Evolutionary conservation across 2,113 vertebrate species (phyloP), one percentile per base, ranked within the genome.

Genomic region (Oreochromis niloticus): DNA sequence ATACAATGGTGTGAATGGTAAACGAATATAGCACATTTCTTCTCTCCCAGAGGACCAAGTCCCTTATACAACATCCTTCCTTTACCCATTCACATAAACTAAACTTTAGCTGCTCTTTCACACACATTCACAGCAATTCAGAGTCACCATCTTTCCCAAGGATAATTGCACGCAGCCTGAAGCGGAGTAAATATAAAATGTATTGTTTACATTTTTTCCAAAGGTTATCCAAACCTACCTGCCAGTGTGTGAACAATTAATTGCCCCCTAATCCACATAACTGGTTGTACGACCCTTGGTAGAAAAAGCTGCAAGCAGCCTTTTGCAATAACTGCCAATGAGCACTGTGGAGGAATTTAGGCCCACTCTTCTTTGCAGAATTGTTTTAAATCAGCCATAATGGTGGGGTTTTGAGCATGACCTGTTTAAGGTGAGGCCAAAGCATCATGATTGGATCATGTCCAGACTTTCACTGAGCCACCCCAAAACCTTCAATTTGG

Each of bases 161-260:
- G 59, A 34, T 0, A 63, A 63, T 63, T 63, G 59, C 41, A 41
- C 11, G 2, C 10, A 41, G 41, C 5, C 9, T 11, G 30, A 61
- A 61, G 27, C 3, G 0, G 8, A 4, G 59, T 1, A 19, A 34
- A 63, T 63, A 63, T 0, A 63, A 63, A 0, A 34, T 19, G 57
- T 0, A 63, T 19, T 63, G 0, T 57, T 56, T 7, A 7, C 4
- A 27, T 56, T 56, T 4, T 61, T 34, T 63, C 30, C 30, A 61
- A 61, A 61, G 19, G 16, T 63, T 34, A 63, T 30, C 27, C 27
- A 63, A 63, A 34, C 30, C 30, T 11, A 34, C 57, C 3, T 10
- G 0, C 30, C 0, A 34, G 4, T 63, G 17, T 0, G 59, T 34
- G 59, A 63, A 63, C 0, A 11, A 63, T 0, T 0, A 63, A 63